Percentiles rank a stretch among this genome's conserved stretches.
Conservation (phyloP, 2,113 vertebrate species). For the Catagonus wagneri region DNA sequence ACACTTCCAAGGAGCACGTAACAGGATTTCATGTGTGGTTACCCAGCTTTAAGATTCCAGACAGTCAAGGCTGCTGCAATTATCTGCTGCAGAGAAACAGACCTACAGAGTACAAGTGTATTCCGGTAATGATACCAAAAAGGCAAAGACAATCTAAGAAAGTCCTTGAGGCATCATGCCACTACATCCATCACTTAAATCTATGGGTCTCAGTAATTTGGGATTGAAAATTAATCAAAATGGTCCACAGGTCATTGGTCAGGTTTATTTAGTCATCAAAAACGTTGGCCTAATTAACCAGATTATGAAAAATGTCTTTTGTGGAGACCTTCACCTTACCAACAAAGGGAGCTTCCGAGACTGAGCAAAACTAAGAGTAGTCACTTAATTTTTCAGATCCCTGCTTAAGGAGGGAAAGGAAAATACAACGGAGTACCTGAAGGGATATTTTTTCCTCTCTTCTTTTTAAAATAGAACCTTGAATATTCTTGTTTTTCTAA, state of each 20-base stretch:
- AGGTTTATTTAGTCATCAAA: constrained; percentile 74
- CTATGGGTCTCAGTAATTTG: constrained; percentile 50
- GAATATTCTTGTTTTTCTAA: neutral
- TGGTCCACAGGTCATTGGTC: constrained; percentile 72
- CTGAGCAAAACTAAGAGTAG: constrained; percentile 80
- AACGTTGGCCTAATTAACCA: constrained; percentile 73
- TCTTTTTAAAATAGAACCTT: neutral
- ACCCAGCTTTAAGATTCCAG: constrained; percentile 55
- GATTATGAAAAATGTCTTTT: constrained; percentile 78
- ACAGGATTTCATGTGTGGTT: constrained; percentile 37
- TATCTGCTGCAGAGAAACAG: constrained; percentile 71
- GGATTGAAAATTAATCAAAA: constrained; percentile 76
- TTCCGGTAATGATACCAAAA: constrained; percentile 11
- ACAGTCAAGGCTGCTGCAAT: constrained; percentile 62
- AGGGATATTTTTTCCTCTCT: neutral
- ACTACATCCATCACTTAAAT: constrained; percentile 72
- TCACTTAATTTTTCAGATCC: constrained; percentile 4
- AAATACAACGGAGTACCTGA: neutral
- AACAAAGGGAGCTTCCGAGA: constrained; percentile 68
- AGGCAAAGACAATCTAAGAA: constrained; percentile 61
- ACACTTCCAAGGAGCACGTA: constrained; percentile 34
- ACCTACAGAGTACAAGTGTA: neutral
- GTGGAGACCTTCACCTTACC: constrained; percentile 70
- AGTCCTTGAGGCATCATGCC: constrained; percentile 60
- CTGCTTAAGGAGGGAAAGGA: neutral